Evolutionary conservation across 2,888 invertebrate genomes (phyloP), one percentile per base, ranked within the genome.

Genomic region (Neocrepidodera transversa): DNA sequence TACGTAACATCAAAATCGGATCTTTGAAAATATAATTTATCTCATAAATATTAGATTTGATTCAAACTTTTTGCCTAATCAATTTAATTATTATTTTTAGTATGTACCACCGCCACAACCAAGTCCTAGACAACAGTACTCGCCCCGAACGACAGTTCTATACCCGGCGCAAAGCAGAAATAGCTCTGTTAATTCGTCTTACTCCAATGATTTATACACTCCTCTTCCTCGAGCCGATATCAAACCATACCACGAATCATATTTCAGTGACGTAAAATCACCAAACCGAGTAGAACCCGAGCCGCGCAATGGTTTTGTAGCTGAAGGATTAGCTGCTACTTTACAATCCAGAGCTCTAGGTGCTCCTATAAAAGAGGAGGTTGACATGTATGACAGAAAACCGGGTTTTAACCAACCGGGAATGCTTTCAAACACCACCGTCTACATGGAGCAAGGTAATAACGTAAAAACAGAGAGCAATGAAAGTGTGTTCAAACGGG

Each of bases 311-410:
- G 78, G 57, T 79, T 79, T 79, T 65, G 76, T 79, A 51, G 77
- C 79, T 50, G 85, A 85, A 86, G 92, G 93, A 59, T 78, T 93
- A 60, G 93, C 93, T 17, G 93, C 92, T 49, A 91, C 91, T 54
- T 79, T 93, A 64, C 92, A 92, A 76, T 91, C 90, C 59, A 85
- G 92, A 68, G 90, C 92, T 67, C 82, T 92, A 53, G 76, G 66
- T 10, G 75, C 76, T 16, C 76, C 74, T 14, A 78, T 79, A 28
- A 80, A 79, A 64, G 79, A 80, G 67, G 79, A 79, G 85, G 63
- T 66, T 1, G 71, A 71, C 5, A 63, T 63, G 35, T 71, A 70
- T 26, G 66, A 65, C 13, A 52, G 66, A 43, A 49, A 74, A 58
- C 67, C 78, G 67, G 60, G 76, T 20, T 53, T 53, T 10, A 32